Evolutionary conservation across 2,797 vertebrate genomes (phyloP).

Genomic region (Acomys russatus): DNA sequence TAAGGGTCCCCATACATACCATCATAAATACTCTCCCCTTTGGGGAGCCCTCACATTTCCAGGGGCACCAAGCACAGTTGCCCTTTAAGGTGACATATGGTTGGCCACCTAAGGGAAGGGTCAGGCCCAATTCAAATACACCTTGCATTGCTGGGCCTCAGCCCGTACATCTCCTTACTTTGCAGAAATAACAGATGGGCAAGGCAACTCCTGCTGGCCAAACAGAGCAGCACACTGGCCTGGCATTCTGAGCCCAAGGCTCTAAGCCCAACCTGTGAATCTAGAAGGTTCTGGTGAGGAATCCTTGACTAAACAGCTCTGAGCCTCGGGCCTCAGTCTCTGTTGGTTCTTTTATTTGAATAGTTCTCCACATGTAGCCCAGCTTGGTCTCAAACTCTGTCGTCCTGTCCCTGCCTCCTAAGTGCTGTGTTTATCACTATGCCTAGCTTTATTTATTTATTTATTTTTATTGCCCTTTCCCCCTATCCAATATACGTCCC

Average conservation of each 20-base stretch:
- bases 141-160: neutral
- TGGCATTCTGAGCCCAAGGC: neutral
- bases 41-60: neutral
- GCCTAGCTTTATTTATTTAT: neutral
- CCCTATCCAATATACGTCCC: neutral
- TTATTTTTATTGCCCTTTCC: neutral
- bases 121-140: neutral
- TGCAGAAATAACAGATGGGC: neutral
- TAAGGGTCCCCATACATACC: conserved; percentile 39
- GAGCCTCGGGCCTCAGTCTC: neutral
- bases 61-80: neutral
- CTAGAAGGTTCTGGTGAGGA: neutral
- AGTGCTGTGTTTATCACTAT: neutral
- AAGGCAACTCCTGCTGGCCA: conserved; percentile 37
- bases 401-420: neutral
- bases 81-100: neutral
- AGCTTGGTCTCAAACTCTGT: neutral
- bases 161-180: neutral
- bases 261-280: neutral
- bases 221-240: neutral
- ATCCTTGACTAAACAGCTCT: neutral
- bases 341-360: neutral
- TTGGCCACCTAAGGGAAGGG: neutral
- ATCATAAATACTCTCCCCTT: neutral
- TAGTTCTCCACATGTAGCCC: neutral